A percentile compares a stretch with the other conserved stretches of the same genome.
Conservation (phyloP, 2,888 invertebrate species). For the Arctia plantaginis region DNA sequence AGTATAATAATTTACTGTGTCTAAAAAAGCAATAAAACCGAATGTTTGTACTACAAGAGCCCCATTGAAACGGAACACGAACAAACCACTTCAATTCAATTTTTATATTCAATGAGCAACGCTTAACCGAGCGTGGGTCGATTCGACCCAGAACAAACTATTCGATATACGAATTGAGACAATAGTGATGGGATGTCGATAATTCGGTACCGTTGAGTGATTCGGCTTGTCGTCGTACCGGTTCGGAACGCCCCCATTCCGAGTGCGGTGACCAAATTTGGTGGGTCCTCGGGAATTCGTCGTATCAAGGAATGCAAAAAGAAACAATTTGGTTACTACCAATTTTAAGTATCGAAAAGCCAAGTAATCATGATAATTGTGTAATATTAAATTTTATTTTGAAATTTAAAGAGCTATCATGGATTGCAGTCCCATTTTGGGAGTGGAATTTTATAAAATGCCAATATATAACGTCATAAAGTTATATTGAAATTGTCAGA, state of each 20-base stretch:
- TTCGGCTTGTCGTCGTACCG: slow-evolving; percentile 61
- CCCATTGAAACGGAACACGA: background rate
- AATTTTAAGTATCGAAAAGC: background rate
- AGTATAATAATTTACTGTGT: background rate
- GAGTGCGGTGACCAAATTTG: slow-evolving; percentile 42
- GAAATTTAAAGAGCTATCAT: background rate
- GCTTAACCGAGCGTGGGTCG: slow-evolving; percentile 23
- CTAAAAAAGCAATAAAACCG: background rate
- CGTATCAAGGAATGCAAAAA: background rate
- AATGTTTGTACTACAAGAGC: background rate
- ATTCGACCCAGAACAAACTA: slow-evolving; percentile 36
- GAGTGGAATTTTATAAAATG: background rate
- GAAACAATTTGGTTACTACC: background rate
- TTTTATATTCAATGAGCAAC: slow-evolving; percentile 20
- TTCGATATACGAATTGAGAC: slow-evolving; percentile 60
- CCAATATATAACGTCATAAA: background rate
- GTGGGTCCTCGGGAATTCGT: slow-evolving; percentile 24
- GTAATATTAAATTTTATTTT: background rate
- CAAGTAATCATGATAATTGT: background rate
- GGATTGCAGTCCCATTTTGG: background rate
- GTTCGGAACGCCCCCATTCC: slow-evolving; percentile 50
- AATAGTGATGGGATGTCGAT: slow-evolving; percentile 74
- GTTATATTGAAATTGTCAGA: background rate
- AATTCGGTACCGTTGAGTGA: slow-evolving; percentile 72
- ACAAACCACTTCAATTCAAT: slow-evolving; percentile 10